Conservation (phyloP, 2,113 vertebrate genomes). For the Chiloscyllium plagiosum region DNA sequence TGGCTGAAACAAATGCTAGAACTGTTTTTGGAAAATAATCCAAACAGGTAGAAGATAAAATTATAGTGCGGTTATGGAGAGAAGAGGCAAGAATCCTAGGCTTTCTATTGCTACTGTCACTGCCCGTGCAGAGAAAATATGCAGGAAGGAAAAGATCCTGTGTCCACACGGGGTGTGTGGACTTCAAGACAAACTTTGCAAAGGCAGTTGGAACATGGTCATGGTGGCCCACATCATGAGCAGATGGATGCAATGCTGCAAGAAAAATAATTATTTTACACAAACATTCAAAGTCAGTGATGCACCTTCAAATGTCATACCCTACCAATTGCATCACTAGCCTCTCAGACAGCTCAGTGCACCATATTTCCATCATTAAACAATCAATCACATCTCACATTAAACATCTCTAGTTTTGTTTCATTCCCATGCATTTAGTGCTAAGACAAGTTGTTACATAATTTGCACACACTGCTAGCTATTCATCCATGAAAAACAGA, state of each 20-base stretch:
- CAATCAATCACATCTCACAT: neutral
- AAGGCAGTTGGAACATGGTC: too few species aligned
- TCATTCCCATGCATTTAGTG: neutral
- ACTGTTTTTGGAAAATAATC: neutral
- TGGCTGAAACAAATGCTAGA: neutral
- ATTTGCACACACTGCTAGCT: too few species aligned
- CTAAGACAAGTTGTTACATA: neutral
- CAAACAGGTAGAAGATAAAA: neutral
- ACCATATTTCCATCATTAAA: neutral
- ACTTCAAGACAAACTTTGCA: too few species aligned
- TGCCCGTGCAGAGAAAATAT: neutral
- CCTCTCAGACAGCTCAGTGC: neutral
- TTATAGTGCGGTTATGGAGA: neutral
- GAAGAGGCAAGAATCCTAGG: neutral
- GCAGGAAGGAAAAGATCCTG: neutral
- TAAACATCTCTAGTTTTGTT: neutral
- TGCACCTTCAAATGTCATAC: too few species aligned
- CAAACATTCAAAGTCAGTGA: too few species aligned
- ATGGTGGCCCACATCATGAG: too few species aligned
- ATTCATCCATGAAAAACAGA: neutral
- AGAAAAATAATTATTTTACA: too few species aligned
- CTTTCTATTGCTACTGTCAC: neutral
- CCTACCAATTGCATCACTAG: too few species aligned
- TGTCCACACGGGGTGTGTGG: too few species aligned
- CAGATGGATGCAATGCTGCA: too few species aligned